Evolutionary conservation across 2,113 vertebrate genomes (phyloP), one percentile per base, ranked within the genome.

Genomic region (Accipiter virgatus): DNA sequence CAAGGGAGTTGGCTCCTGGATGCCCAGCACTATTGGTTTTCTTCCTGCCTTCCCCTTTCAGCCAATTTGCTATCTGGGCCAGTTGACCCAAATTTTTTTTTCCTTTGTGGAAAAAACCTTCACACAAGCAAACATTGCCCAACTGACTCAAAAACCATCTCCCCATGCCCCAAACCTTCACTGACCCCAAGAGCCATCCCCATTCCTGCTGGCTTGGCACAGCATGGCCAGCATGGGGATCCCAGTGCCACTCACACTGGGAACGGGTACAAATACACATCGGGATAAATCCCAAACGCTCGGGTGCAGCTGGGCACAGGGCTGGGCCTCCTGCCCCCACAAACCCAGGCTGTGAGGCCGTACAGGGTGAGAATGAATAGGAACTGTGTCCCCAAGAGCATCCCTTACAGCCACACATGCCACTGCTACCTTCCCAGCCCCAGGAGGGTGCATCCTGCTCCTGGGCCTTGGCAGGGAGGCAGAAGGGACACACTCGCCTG

Each of bases 401-500:
- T 34, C 58, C 50, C 56, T 7, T 7, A 26, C 14, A 22, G 47
- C 52, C 40, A 29, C 7, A 2, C 0, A 2, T 38, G 45, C 20
- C 50, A 10, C 45, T 3, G 3, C 40, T 27, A 19, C 71, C 45
- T 43, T 10, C 43, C 63, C 43, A 34, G 48, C 23, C 31, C 63
- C 1, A 1, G 21, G 36, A 22, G 47, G 48, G 19, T 9, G 5
- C 18, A 2, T n/a, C 63, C 50, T n/a, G 36, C 81, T 47, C 47
- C 59, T 1, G 0, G 36, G 53, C 26, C 59, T 61, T 23, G 47
- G n/a, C 61, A 20, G 45, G 50, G 43, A 48, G 59, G 42, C 27
- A 48, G 48, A 25, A 86, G 59, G 40, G 75, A n/a, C 36, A 13
- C 2, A 1, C 5, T 45, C 2, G 0, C 20, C 53, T 2, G 0